A percentile compares a stretch with the other conserved stretches of the same genome.
These are phyloP conservation scores for Nesoenas mayeri DNA, from an alignment of 2,113 vertebrate species.

Conservation along the genomic window DNA sequence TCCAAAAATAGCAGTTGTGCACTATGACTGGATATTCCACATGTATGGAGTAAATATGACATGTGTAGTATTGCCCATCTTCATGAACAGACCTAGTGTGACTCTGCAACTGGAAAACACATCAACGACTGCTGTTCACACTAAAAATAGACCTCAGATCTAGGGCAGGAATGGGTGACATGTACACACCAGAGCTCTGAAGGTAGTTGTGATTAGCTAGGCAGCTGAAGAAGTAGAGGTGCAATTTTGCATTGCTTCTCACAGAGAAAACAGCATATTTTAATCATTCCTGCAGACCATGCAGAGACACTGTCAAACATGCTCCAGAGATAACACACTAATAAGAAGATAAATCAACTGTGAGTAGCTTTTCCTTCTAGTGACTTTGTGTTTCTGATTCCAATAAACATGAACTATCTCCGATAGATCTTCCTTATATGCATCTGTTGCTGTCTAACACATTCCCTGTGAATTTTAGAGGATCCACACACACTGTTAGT, in stretches of 20 bases:
- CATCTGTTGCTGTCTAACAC: not conserved
- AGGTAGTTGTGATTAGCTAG: not conserved
- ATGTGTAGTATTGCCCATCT: not conserved
- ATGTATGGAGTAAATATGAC: fast-evolving
- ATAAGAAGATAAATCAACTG: not conserved
- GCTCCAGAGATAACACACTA: not conserved
- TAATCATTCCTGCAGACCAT: not conserved
- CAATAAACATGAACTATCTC: not conserved
- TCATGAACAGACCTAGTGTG: not conserved
- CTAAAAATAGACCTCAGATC: not conserved
- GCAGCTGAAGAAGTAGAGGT: not conserved
- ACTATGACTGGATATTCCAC: not conserved
- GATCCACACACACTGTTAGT: not conserved
- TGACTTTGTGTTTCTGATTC: not conserved
- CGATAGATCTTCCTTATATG: not conserved
- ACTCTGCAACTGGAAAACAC: not conserved
- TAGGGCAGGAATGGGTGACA: not conserved
- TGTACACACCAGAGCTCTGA: not conserved
- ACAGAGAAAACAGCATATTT: not conserved
- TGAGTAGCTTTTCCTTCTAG: not conserved
- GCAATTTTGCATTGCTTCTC: not conserved
- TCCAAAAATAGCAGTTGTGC: not conserved
- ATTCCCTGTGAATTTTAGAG: not conserved
- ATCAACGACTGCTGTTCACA: fast-evolving
- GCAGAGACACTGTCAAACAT: not conserved